These are phyloP conservation scores for Drosophila sucinea DNA, from an alignment of 1,140 invertebrate species.

Conservation along the genomic window DNA sequence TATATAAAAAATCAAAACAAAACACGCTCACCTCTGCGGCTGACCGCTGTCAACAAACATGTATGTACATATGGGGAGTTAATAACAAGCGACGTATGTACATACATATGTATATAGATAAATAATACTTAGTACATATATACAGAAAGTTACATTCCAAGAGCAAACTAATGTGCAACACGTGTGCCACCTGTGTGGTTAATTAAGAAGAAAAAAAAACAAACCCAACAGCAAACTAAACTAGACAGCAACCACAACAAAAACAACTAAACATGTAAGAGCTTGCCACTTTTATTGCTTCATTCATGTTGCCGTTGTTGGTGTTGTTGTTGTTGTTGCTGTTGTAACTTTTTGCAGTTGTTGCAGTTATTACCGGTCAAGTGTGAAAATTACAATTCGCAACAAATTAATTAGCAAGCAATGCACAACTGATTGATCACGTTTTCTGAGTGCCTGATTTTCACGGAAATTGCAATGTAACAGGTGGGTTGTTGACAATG, in stretches of 20 bases:
- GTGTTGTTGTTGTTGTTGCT: constrained; percentile 34
- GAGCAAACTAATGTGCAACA: constrained; percentile 59
- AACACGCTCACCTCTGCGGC: constrained; percentile 36
- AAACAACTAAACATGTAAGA: constrained; percentile 22
- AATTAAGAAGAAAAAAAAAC: constrained; percentile 36
- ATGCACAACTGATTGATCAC: constrained; percentile 47
- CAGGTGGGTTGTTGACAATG: constrained; percentile 13
- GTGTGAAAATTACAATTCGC: constrained; percentile 59
- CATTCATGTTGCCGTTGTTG: constrained; percentile 24
- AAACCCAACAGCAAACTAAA: constrained; percentile 6
- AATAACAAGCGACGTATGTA: constrained; percentile 20
- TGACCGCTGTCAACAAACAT: constrained; percentile 14
- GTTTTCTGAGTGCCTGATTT: constrained; percentile 31
- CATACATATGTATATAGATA: constrained; percentile 2
- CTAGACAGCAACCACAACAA: constrained; percentile 11
- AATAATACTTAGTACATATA: no score
- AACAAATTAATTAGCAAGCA: constrained; percentile 66
- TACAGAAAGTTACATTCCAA: constrained; percentile 32
- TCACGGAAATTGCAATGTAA: constrained; percentile 2
- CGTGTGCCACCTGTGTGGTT: constrained; percentile 52
- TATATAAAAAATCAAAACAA: constrained; percentile 11
- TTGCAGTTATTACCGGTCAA: constrained; percentile 29
- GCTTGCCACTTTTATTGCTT: constrained; percentile 56
- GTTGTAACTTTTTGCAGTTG: constrained; percentile 12
- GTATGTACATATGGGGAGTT: background rate